Evolutionary conservation across 92 coral and sea anemone species (phyloP), one percentile per base, ranked within the genome.

Genomic region (Anthopleura xanthogrammica): DNA sequence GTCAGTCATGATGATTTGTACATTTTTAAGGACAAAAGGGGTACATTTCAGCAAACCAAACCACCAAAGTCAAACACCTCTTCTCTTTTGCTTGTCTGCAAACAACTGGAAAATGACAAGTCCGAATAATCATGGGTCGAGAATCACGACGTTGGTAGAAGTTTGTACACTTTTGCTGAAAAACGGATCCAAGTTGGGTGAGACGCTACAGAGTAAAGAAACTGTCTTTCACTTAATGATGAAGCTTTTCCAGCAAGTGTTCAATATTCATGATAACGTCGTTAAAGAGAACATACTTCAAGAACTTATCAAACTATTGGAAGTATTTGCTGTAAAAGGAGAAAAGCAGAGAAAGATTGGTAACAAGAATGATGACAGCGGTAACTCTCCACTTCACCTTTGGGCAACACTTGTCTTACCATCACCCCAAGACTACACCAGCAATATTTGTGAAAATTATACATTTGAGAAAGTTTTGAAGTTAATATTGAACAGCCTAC

Each of bases 381-480:
- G 65, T 9, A 24, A 81, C 36, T 2, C 85, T 14, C 78, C 85
- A 6, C 85, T 81, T 68, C 85, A 81, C 71, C 20, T 68, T 24
- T 81, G 85, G 85, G 85, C 85, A 16, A 72, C 12, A 58, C 77
- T 77, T 0, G 1, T 43, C 50, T 43, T 43, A 43, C 50, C 50
- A 39, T 12, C 48, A 12, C 55, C 41, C 6, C 54, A 43, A 2
- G 50, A 43, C 8, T 43, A 43, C 50, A 4, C 50, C 50, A 43
- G 50, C 50, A 43, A 43, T 7, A 43, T 43, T 43, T 43, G 50
- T 43, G 50, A 43, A 43, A 43, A 43, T 43, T 43, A 43, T 2
- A 43, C 16, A 12, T 20, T 79, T 42, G 39, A 52, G 7, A 46
- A 29, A 16, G 16, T 76, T 12, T 20, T 76, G 7, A 43, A 84